phyloP scores from a whole-genome alignment of 23 tunicate genomes.

The Trididemnum clinides region DNA sequence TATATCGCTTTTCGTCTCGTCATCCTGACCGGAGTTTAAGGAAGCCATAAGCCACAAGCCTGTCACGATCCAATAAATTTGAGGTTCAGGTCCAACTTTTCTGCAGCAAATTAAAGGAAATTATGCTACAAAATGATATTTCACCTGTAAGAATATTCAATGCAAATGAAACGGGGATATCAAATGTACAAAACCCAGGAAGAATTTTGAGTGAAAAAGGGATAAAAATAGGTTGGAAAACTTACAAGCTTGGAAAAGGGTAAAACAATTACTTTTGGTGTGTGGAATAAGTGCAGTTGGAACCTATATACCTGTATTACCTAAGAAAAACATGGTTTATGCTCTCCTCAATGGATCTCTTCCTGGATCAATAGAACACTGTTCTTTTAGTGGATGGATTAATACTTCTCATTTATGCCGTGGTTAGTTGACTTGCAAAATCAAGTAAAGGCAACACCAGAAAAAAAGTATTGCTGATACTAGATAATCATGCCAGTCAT shows the following conservation, averaged over 20 bases:
- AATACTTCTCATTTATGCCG: neutral
- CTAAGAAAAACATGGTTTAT: neutral
- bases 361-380: neutral
- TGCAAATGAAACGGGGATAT: conserved; percentile 12
- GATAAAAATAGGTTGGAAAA: conserved; percentile 5
- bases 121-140: neutral
- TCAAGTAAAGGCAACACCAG: neutral
- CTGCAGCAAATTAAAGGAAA: neutral
- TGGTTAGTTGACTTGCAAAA: neutral
- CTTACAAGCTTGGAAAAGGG: conserved; percentile 7
- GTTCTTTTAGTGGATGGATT: conserved; percentile 17
- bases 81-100: neutral
- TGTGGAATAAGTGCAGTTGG: neutral
- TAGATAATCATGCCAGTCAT: conserved; percentile 12
- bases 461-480: neutral
- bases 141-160: neutral
- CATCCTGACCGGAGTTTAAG: neutral
- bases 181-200: conserved; percentile 9
- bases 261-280: neutral
- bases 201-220: neutral
- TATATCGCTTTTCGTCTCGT: neutral
- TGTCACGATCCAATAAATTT: conserved; percentile 7
- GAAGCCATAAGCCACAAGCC: conserved; percentile 4
- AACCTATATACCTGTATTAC: neutral
- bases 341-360: neutral